Evolutionary conservation across 2,888 invertebrate species (phyloP), one percentile per base, ranked within the genome.

Genomic region (Scelioninae gen. 2): DNA sequence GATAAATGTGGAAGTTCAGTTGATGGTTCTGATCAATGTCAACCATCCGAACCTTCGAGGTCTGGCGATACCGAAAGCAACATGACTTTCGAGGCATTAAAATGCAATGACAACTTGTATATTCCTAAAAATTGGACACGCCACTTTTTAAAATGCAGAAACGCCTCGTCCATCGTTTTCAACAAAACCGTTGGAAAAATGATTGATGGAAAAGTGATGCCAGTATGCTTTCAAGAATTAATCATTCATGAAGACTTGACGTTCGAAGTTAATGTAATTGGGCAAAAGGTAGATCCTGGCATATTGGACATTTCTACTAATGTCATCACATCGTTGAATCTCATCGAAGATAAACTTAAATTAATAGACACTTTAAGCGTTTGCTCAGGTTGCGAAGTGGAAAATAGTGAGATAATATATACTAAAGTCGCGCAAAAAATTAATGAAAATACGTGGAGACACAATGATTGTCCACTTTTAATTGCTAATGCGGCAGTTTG

Each of bases 391-490:
- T 57, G 43, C 13, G 28, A 41, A 18, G 11, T 33, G 3, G 39
- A 43, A 13, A n/a, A n/a, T n/a, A 25, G 9, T n/a, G 28, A 57
- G n/a, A 28, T 3, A 3, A 39, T 28, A 10, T 43, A n/a, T 18
- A 31, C 43, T 7, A 57, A 13, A 25, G 31, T 31, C 11, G 57
- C 57, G 31, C 13, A 31, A n/a, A 41, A 57, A 45, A 33, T 43
- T 11, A 16, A 31, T 39, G 4, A 28, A 31, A 43, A 41, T 5
- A 57, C n/a, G 4, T 43, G 41, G 28, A 57, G 43, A 16, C 58
- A 58, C 15, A 58, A 58, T 18, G 28, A 35, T 13, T 60, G 60
- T 15, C 46, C 46, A 35, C 5, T 60, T 28, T 33, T 58, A 22
- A 10, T 55, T 18, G 7, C 45, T 9, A 18, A 58, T 33, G 13